Base-by-base conservation (phyloP, 2,113 vertebrate species). In the Myotis lucifugus region DNA sequence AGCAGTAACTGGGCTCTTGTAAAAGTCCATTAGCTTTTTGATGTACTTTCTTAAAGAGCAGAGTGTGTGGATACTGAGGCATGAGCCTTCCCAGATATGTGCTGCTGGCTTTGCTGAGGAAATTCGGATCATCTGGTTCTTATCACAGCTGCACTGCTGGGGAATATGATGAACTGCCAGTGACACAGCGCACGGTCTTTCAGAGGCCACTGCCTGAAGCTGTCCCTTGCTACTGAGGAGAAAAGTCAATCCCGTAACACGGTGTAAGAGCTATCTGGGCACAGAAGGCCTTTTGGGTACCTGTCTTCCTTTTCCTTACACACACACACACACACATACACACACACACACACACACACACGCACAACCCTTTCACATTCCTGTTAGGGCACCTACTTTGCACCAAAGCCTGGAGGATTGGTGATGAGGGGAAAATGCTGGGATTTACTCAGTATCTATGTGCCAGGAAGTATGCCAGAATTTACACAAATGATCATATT, bases 121-220 rank as follows among this genome's bases (percentile, higher is more conserved):
- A 98, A 98, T 97, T 95, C 34, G 29, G 93, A 97, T 98, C 95
- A 97, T 98, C 97, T 98, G 97, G 95, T 98, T 98, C 96, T 97
- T 98, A 98, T 98, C 97, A 98, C 46, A 97, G 61, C 52, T 82
- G 37, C 15, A 83, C 87, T 97, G 92, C 94, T 97, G 92, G 91
- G 93, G 91, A 67, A 84, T 94, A 94, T 96, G 96, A 98, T 97
- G 97, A 98, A 96, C 91, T 97, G 97, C 93, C 95, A 97, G 86
- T 96, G 97, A 98, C 95, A 97, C 93, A 78, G 97, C 2, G 19
- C 97, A 98, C 69, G 18, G 54, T 90, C 96, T 90, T 92, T 93
- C 85, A 93, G 96, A 97, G 96, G 94, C 93, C 95, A 88, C 13
- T 95, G 92, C 54, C 76, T 95, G 92, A 94, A 96, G 97, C 29